A percentile compares a stretch with the other conserved stretches of the same genome.
Conservation (phyloP, 2,888 invertebrate genomes). For the Drosophila falleni region DNA sequence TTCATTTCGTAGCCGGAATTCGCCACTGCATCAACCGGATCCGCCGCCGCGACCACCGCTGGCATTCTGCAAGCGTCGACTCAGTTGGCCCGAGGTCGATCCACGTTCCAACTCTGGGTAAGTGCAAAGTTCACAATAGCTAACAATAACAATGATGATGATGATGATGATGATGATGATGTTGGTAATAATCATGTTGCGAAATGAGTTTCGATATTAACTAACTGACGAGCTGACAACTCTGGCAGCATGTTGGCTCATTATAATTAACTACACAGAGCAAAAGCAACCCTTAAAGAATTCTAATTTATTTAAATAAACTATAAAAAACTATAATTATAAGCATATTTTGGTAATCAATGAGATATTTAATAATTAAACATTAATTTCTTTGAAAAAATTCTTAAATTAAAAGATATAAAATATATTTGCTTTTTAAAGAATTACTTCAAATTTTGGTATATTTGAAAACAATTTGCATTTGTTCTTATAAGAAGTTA, state of each 20-base stretch:
- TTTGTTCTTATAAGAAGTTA: no score
- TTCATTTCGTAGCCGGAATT: constrained; percentile 86
- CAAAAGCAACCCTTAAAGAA: no score
- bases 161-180: constrained; percentile 49
- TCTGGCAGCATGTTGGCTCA: constrained; percentile 42
- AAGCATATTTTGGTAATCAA: no score
- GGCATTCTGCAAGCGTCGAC: constrained; percentile 91
- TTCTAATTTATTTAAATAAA: no score
- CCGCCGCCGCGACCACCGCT: constrained; percentile 89
- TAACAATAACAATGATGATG: constrained; percentile 45
- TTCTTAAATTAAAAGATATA: no score
- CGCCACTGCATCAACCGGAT: constrained; percentile 83
- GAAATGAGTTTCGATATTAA: constrained; percentile 58
- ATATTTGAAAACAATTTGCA: no score
- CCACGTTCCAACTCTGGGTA: constrained; percentile 93
- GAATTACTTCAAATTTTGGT: no score
- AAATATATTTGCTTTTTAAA: no score
- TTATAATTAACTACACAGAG: constrained; percentile 55
- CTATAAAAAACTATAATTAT: no score
- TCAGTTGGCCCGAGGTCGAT: constrained; percentile 94
- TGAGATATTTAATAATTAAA: no score
- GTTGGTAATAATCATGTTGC: constrained; percentile 65
- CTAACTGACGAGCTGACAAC: constrained; percentile 13
- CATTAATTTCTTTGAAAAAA: no score
- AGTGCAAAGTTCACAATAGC: constrained; percentile 81